Evolutionary conservation across 2,888 invertebrate species (phyloP).

Genomic region (Phragmatobia fuliginosa): DNA sequence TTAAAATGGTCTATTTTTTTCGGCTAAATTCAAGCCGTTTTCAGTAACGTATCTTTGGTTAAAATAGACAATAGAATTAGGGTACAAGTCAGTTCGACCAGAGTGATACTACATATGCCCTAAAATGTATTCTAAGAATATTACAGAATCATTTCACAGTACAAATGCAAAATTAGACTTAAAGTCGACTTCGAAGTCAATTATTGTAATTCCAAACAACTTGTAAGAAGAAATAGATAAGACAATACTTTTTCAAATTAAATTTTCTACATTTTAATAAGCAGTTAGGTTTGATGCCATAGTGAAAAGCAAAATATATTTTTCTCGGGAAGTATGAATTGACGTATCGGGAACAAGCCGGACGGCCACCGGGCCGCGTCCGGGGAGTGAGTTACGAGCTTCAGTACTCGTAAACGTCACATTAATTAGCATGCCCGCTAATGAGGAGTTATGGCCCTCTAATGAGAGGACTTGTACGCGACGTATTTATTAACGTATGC

Average conservation of each 20-base stretch:
- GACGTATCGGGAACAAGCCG: slow-evolving; percentile 47
- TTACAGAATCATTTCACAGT: neutral
- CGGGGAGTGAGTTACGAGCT: slow-evolving; percentile 63
- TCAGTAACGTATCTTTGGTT: too few relatives aligned
- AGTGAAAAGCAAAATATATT: slow-evolving; percentile 37
- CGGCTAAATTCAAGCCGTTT: too few relatives aligned
- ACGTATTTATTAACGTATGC: slow-evolving; percentile 64
- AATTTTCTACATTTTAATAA: slow-evolving; percentile 3
- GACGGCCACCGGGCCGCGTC: slow-evolving; percentile 29
- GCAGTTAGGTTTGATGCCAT: slow-evolving; percentile 48
- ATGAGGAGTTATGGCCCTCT: slow-evolving; percentile 86
- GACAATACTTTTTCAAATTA: slow-evolving; percentile 3
- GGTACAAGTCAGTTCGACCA: too few relatives aligned
- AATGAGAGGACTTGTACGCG: slow-evolving; percentile 81
- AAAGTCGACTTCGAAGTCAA: slow-evolving; percentile 1
- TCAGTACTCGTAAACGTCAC: slow-evolving; percentile 81
- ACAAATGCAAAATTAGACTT: neutral
- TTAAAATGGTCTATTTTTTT: too few relatives aligned
- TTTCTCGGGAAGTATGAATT: slow-evolving; percentile 45
- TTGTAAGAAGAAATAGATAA: slow-evolving; percentile 3
- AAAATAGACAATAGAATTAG: too few relatives aligned
- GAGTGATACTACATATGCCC: too few relatives aligned
- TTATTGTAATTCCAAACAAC: neutral
- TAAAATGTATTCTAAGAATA: neutral
- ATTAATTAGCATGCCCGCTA: slow-evolving; percentile 85